Percentiles rank a stretch among this genome's conserved stretches.
These are phyloP conservation scores for Cheumatopsyche charites DNA, from an alignment of 1,140 invertebrate genomes.

Conservation along the genomic window DNA sequence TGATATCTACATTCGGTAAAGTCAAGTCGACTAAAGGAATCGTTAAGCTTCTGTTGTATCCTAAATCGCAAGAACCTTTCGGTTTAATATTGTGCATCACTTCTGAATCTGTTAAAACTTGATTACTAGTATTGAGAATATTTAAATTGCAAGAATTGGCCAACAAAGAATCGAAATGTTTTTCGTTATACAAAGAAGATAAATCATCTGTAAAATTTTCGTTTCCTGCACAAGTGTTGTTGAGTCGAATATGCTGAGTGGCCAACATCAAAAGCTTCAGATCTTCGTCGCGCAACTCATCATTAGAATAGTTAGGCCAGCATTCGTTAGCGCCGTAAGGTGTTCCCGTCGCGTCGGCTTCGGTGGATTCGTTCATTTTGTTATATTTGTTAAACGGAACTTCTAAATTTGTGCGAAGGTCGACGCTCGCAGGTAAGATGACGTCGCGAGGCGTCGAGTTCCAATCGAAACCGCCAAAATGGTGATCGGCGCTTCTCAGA, in stretches of 20 bases:
- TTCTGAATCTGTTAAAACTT: constrained; percentile 20
- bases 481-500: not conserved
- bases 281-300: constrained; percentile 55
- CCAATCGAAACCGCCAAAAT: constrained; percentile 26
- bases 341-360: constrained; percentile 30
- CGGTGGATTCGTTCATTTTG: constrained; percentile 11
- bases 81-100: not conserved
- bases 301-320: constrained; percentile 47
- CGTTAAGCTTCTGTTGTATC: constrained; percentile 32
- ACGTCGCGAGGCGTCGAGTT: not conserved
- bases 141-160: constrained; percentile 23
- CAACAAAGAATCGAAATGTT: constrained; percentile 28
- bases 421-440: not conserved
- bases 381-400: constrained; percentile 17
- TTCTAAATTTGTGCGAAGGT: constrained; percentile 24
- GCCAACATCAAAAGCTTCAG: constrained; percentile 58
- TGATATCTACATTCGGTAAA: constrained; percentile 9
- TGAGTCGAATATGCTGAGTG: constrained; percentile 56
- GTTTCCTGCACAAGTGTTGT: constrained; percentile 36
- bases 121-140: constrained; percentile 19
- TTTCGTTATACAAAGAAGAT: constrained; percentile 25
- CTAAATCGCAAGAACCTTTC: constrained; percentile 15
- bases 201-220: constrained; percentile 20
- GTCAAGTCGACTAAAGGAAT: constrained; percentile 42
- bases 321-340: constrained; percentile 28